Evolutionary conservation across 2,888 invertebrate species (phyloP).

Genomic region (Pteria penguin): DNA sequence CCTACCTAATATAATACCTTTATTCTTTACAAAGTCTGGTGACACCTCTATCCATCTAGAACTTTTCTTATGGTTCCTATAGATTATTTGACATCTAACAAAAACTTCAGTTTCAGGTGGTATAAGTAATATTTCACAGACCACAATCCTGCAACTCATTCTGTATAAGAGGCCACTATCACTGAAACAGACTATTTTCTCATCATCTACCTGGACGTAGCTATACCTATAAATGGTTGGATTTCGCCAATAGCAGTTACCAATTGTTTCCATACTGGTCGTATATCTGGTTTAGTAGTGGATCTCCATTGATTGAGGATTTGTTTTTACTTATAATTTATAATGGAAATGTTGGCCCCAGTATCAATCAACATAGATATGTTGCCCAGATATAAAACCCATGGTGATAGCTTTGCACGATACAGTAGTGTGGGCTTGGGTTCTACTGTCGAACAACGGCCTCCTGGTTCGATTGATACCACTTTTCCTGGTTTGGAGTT

Average conservation of each 20-base stretch:
- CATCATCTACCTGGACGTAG: neutral
- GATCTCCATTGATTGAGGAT: neutral
- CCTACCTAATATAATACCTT: neutral
- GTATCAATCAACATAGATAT: slow-evolving; percentile 10
- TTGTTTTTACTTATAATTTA: slow-evolving; percentile 4
- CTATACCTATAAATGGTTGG: slow-evolving; percentile 5
- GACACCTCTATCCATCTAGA: neutral
- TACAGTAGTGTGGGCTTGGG: neutral
- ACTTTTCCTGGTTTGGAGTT: slow-evolving; percentile 5
- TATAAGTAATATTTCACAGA: neutral
- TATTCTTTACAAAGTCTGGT: neutral
- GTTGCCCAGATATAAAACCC: neutral
- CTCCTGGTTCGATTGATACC: neutral
- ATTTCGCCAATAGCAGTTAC: slow-evolving; percentile 13
- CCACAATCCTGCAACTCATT: neutral
- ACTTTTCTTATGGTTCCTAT: neutral
- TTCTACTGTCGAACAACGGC: too few species aligned
- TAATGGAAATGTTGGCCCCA: slow-evolving; percentile 7
- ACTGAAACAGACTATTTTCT: neutral
- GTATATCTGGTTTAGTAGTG: neutral
- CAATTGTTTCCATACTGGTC: neutral
- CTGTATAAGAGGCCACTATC: neutral
- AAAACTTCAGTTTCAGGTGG: neutral
- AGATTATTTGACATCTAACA: neutral
- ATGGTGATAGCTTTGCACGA: neutral